Evolutionary conservation across 2,888 invertebrate genomes (phyloP).

Genomic region (Prosapia bicincta): DNA sequence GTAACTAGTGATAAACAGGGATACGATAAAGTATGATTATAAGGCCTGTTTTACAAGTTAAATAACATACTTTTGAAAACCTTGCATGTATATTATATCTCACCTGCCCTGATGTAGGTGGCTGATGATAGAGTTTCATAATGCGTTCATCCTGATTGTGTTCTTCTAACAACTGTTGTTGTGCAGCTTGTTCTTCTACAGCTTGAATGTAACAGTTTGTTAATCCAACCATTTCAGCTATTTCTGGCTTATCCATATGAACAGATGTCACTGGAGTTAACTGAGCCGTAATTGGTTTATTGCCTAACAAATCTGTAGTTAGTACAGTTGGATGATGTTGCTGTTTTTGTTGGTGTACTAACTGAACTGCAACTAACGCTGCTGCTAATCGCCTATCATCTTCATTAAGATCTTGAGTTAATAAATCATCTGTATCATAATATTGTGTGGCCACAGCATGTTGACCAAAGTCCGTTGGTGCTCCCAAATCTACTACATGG

Average conservation of each 20-base stretch:
- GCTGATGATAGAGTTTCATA: slow-evolving; percentile 35
- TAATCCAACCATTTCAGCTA: slow-evolving; percentile 39
- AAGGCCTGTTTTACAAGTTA: no score
- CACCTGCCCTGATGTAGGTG: slow-evolving; percentile 19
- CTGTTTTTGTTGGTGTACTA: slow-evolving; percentile 56
- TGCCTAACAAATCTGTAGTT: slow-evolving; percentile 34
- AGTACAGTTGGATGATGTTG: slow-evolving; percentile 28
- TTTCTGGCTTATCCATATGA: slow-evolving; percentile 38
- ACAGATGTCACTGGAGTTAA: slow-evolving; percentile 33
- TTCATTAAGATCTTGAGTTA: slow-evolving; percentile 50
- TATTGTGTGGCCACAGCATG: slow-evolving; percentile 34
- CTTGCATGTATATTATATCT: no score
- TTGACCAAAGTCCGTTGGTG: slow-evolving; percentile 42
- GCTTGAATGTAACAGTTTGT: slow-evolving; percentile 41
- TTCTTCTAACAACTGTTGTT: slow-evolving; percentile 33
- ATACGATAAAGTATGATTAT: no score
- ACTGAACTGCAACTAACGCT: slow-evolving; percentile 59
- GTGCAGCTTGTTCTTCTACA: slow-evolving; percentile 38
- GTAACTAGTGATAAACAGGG: no score
- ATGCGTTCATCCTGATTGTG: slow-evolving; percentile 31
- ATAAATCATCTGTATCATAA: slow-evolving; percentile 40
- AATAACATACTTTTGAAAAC: no score
- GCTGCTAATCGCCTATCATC: slow-evolving; percentile 59
- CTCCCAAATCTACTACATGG: slow-evolving; percentile 37
- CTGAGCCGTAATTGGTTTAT: slow-evolving; percentile 29